Base-by-base conservation (phyloP, 2,888 invertebrate genomes). In the Diaperis boleti region DNA sequence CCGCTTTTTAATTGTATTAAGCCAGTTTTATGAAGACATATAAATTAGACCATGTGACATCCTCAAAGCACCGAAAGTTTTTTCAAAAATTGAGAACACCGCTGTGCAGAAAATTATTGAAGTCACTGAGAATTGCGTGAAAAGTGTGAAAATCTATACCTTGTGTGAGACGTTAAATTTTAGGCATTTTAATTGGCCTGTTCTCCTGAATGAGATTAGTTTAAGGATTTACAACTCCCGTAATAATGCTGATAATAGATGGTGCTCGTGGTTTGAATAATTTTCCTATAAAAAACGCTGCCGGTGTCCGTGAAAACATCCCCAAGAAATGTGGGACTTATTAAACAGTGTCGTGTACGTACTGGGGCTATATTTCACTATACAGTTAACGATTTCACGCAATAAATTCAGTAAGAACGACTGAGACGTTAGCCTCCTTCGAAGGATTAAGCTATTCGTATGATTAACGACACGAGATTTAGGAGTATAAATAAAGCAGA, bases 21-120 rank as follows among this genome's bases (percentile, higher is more conserved):
- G 67, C 68, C 66, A 65, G 70, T 74, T 74, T 74, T 78, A 78
- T 78, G 71, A 74, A 78, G 78, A 78, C 78, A 76, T 78, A 74
- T 76, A 74, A 75, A 75, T 72, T 74, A 69, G 71, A 73, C 71
- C 72, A 41, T 26, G n/a, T 17, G 20, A 26, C 15, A 13, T 14
- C 22, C 26, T 26, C 44, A 2, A 15, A 17, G 15, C 15, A 39
- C 39, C n/a, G 7, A 39, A 39, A 22, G 7, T 6, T 22, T 6
- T 7, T 42, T 18, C 18, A 14, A 41, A 41, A 41, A 41, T 41
- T 11, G 37, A 37, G 14, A 37, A 37, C 14, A 10, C 37, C 7
- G 3, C 11, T 6, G 44, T 44, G 44, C 13, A 47, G 15, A 22
- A 33, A 1, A 2, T 17, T 50, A 15, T 10, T 10, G 35, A 18